Evolutionary conservation across 2,113 vertebrate species (phyloP).

Genomic region (Leptobrachium ailaonicum): DNA sequence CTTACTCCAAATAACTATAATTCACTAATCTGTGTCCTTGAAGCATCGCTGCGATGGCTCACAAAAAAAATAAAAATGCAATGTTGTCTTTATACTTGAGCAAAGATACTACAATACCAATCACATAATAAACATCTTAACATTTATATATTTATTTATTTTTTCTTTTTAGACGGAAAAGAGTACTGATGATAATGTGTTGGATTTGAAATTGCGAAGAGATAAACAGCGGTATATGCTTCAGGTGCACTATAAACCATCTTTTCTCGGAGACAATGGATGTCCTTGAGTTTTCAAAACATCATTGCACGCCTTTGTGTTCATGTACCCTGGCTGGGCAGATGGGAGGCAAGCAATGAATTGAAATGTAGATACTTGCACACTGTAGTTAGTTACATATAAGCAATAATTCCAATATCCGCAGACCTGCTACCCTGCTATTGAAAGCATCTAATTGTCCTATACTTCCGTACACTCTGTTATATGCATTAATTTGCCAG

Average conservation of each 20-base stretch:
- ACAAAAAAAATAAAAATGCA: background rate
- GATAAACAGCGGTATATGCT: background rate
- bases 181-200: background rate
- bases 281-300: background rate
- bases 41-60: background rate
- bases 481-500: background rate
- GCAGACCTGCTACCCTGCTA: too few relatives aligned
- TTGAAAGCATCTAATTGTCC: too few relatives aligned
- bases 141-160: too few relatives aligned
- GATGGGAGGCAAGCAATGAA: background rate
- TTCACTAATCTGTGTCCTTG: background rate
- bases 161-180: background rate
- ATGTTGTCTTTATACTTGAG: background rate
- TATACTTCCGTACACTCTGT: too few relatives aligned
- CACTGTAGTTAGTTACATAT: too few relatives aligned
- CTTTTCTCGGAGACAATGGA: background rate
- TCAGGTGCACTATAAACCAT: background rate
- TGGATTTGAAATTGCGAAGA: background rate
- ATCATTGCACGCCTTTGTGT: background rate
- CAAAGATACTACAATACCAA: background rate
- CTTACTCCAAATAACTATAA: background rate
- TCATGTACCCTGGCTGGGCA: background rate
- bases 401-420: too few relatives aligned
- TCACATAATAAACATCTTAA: background rate
- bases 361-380: background rate